A percentile compares a stretch with the other conserved stretches of the same genome.
These are phyloP conservation scores for Platycheirus rosarum DNA, from an alignment of 2,888 invertebrate genomes.

Conservation along the genomic window DNA sequence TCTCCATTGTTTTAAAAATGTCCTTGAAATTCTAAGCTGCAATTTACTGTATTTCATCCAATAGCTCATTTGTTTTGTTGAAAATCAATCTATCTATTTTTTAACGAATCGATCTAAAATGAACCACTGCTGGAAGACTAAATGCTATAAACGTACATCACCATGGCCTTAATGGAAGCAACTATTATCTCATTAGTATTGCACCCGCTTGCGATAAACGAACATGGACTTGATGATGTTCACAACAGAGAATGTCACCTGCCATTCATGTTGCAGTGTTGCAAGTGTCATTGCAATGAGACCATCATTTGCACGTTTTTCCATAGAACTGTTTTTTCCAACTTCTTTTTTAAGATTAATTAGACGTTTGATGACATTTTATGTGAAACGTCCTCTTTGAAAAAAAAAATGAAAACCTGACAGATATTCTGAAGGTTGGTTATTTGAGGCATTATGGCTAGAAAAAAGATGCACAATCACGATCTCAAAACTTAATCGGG, in stretches of 20 bases:
- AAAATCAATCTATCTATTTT: too few relatives aligned
- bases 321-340: background rate
- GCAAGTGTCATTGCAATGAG: background rate
- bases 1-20: too few relatives aligned
- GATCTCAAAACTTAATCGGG: too few relatives aligned
- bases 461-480: too few relatives aligned
- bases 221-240: constrained; percentile 53
- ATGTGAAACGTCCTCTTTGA: constrained; percentile 11
- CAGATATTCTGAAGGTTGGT: background rate
- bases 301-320: constrained; percentile 24
- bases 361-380: constrained; percentile 22
- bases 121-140: too few relatives aligned
- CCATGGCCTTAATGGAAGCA: constrained; percentile 59
- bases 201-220: constrained; percentile 33
- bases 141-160: background rate
- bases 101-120: too few relatives aligned
- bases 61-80: too few relatives aligned
- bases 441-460: too few relatives aligned
- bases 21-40: too few relatives aligned
- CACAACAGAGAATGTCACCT: constrained; percentile 48
- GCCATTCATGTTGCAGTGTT: constrained; percentile 27
- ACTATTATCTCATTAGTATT: constrained; percentile 36
- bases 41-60: too few relatives aligned
- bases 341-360: constrained; percentile 13
- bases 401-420: background rate